Evolutionary conservation across 2,888 invertebrate genomes (phyloP).

Genomic region (Aphidoletes aphidimyza): DNA sequence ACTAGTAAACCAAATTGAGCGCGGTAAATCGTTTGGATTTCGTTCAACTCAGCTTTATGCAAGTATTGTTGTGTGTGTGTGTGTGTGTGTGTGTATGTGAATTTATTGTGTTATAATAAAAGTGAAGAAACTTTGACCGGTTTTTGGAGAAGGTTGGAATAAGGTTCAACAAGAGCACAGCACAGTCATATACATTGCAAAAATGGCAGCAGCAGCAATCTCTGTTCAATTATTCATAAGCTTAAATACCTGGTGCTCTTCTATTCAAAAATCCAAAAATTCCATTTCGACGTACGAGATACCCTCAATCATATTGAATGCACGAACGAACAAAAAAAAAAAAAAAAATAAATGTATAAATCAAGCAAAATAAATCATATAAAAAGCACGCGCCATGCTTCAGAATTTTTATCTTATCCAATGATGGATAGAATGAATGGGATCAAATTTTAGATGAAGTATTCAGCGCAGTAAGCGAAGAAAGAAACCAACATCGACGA

Average conservation of each 20-base stretch:
- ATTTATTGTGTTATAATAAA: too few relatives aligned
- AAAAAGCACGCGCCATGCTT: neutral
- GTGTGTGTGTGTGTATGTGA: too few relatives aligned
- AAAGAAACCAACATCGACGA: neutral
- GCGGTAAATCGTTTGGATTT: too few relatives aligned
- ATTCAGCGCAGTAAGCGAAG: neutral
- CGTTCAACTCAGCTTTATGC: too few relatives aligned
- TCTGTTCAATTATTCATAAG: slow-evolving; percentile 22
- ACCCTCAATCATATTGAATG: neutral
- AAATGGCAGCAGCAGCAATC: too few relatives aligned
- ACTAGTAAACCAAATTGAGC: too few relatives aligned
- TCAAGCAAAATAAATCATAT: neutral
- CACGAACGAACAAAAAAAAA: neutral
- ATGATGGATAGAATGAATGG: neutral
- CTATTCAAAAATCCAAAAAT: neutral
- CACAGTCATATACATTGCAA: too few relatives aligned
- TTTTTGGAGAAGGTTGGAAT: too few relatives aligned
- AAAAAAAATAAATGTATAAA: neutral
- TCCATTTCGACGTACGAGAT: neutral
- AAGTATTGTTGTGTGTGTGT: too few relatives aligned
- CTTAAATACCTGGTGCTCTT: neutral
- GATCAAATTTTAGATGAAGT: neutral
- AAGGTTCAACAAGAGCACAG: neutral
- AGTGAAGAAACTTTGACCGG: too few relatives aligned
- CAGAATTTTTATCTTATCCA: neutral